Evolutionary conservation across 2,888 invertebrate species (phyloP).

Genomic region (Leucophenga montana): DNA sequence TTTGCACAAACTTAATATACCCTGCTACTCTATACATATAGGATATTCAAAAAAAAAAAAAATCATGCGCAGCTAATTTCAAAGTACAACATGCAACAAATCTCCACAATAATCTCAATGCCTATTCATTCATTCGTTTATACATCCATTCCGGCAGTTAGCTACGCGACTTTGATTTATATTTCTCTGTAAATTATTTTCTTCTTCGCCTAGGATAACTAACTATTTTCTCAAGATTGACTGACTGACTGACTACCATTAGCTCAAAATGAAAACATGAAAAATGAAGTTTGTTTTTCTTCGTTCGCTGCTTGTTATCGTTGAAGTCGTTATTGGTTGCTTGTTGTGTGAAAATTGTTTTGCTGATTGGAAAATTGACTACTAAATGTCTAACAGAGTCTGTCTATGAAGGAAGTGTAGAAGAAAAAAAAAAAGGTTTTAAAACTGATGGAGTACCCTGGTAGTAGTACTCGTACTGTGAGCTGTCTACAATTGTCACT

Average conservation of each 20-base stretch:
- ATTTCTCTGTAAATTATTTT: constrained; percentile 61
- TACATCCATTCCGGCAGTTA: constrained; percentile 5
- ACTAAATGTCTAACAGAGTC: not conserved
- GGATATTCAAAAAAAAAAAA: not conserved
- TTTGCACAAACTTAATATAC: too few species aligned
- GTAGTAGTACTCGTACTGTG: not conserved
- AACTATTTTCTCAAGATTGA: not conserved
- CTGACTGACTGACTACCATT: not conserved
- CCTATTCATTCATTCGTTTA: not conserved
- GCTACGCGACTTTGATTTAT: constrained; percentile 60
- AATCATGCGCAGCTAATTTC: not conserved
- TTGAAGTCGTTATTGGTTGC: not conserved
- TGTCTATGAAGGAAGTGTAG: constrained; percentile 18
- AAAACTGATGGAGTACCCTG: not conserved
- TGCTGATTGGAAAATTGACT: constrained; percentile 16
- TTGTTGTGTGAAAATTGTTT: constrained; percentile 4
- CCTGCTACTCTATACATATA: too few species aligned
- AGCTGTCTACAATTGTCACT: constrained; percentile 62
- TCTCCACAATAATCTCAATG: not conserved
- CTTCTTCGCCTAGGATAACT: not conserved
- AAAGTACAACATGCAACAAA: not conserved
- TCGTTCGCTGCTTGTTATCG: not conserved
- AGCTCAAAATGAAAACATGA: constrained; percentile 2
- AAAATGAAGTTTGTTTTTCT: constrained; percentile 24
- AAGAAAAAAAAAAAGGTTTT: not conserved